These are phyloP conservation scores for Netelia melanura DNA, from an alignment of 2,888 invertebrate species.

Conservation along the genomic window DNA sequence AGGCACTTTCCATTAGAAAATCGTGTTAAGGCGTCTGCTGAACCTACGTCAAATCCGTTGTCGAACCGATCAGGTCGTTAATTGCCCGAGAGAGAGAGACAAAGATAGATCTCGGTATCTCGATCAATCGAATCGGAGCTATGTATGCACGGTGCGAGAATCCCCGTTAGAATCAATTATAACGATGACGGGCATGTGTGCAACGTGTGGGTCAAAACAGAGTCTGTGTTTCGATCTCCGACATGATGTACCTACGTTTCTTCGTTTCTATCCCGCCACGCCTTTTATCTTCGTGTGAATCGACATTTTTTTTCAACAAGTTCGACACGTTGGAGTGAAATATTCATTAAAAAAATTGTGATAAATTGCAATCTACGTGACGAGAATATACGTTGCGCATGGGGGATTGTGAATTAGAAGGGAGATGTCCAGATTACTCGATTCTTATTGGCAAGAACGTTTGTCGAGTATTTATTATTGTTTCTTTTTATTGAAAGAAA, in stretches of 20 bases:
- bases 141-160: slow-evolving; percentile 60
- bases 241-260: neutral
- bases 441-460: too few species aligned
- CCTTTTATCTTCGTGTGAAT: neutral
- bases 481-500: too few species aligned
- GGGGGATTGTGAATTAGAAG: too few species aligned
- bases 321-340: neutral
- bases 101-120: slow-evolving; percentile 73
- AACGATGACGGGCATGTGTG: slow-evolving; percentile 77
- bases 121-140: slow-evolving; percentile 75
- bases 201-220: slow-evolving; percentile 72
- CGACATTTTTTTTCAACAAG: neutral
- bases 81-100: slow-evolving; percentile 58
- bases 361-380: neutral
- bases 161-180: slow-evolving; percentile 81
- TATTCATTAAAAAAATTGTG: neutral
- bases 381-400: neutral
- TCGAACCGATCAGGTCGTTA: slow-evolving; percentile 60
- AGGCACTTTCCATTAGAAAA: slow-evolving; percentile 66
- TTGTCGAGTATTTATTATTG: too few species aligned
- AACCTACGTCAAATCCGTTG: slow-evolving; percentile 65
- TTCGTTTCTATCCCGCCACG: neutral
- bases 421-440: too few species aligned
- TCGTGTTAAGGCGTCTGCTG: slow-evolving; percentile 59
- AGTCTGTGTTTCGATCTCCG: slow-evolving; percentile 9